Percentiles rank a stretch among this genome's conserved stretches.
phyloP scores from a whole-genome alignment of 2,888 invertebrate species.

The Synergus gifuensis region DNA sequence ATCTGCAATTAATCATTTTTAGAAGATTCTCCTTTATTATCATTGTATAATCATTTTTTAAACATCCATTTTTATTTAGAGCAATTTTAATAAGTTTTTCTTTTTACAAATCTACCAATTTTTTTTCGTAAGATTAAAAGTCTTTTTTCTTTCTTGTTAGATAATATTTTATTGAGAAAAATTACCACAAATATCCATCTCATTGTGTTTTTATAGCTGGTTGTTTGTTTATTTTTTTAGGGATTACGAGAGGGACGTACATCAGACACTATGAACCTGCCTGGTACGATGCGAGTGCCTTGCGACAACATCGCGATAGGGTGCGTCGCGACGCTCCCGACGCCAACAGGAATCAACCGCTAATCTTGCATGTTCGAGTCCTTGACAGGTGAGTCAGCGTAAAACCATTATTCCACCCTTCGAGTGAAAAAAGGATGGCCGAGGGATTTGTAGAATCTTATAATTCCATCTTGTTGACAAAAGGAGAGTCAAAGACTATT shows the following conservation, averaged over 20 bases:
- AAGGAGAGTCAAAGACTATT: neutral
- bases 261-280: slow-evolving; percentile 75
- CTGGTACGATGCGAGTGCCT: slow-evolving; percentile 71
- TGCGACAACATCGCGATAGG: slow-evolving; percentile 74
- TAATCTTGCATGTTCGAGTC: slow-evolving; percentile 71
- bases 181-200: slow-evolving; percentile 51
- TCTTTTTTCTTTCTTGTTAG: too few species aligned
- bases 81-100: too few species aligned
- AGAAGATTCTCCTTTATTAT: neutral
- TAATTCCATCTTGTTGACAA: neutral
- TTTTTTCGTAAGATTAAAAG: too few species aligned
- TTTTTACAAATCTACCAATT: too few species aligned
- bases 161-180: neutral
- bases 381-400: slow-evolving; percentile 71
- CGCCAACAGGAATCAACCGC: slow-evolving; percentile 69
- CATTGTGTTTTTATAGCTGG: slow-evolving; percentile 24
- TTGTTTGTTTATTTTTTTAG: slow-evolving; percentile 62
- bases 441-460: neutral
- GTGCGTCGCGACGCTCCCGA: slow-evolving; percentile 71
- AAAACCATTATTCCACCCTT: neutral
- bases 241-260: slow-evolving; percentile 72
- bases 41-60: neutral
- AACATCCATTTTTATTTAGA: neutral
- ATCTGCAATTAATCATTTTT: neutral
- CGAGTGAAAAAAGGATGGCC: neutral